Conservation (phyloP, 2,797 vertebrate genomes). For the Mus spretus region DNA sequence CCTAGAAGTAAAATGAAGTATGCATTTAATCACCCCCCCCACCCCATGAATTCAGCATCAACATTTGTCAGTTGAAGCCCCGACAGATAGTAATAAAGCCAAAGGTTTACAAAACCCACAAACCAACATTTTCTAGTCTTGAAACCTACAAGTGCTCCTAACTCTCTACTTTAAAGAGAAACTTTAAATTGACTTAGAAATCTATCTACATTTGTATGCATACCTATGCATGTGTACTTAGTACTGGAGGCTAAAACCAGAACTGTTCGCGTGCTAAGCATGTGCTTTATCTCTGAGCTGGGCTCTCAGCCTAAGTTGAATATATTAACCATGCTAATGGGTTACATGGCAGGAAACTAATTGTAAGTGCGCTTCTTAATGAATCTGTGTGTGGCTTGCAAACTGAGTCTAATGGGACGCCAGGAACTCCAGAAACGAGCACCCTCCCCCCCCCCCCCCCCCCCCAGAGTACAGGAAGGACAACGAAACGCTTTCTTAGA, state of each 20-base stretch:
- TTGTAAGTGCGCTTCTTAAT: neutral
- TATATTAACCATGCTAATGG: neutral
- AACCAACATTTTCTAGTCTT: neutral
- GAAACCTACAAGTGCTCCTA: neutral
- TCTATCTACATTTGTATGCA: neutral
- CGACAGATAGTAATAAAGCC: neutral
- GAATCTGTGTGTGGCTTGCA: neutral
- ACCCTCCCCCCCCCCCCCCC: no score
- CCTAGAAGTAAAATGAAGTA: neutral
- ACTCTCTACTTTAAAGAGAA: slow-evolving; percentile 26
- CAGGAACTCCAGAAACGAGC: neutral
- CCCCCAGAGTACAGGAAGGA: neutral
- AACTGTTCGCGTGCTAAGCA: neutral
- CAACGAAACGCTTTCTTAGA: neutral
- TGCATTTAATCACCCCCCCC: neutral
- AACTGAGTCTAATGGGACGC: neutral
- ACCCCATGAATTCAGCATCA: neutral
- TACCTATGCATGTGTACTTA: neutral
- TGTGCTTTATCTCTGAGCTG: neutral
- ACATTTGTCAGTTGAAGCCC: neutral
- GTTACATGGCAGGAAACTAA: neutral
- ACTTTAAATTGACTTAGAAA: neutral
- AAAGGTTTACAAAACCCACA: neutral
- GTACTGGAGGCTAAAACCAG: neutral
- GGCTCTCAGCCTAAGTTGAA: neutral